These are phyloP conservation scores for Synergus gifuensis DNA, from an alignment of 2,888 invertebrate species.

Conservation along the genomic window DNA sequence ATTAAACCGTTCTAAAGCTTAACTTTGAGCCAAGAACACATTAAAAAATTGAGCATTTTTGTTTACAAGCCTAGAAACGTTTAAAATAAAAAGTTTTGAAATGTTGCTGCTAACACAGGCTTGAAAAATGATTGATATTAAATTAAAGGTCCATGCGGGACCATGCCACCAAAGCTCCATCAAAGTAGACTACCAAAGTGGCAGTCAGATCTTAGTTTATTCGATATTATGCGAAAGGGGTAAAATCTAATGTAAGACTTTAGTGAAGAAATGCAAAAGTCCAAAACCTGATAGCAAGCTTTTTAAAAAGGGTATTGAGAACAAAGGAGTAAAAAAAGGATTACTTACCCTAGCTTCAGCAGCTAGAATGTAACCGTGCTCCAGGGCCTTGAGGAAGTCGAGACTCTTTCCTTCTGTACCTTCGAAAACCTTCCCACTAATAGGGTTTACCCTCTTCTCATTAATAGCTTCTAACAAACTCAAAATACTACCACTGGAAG, in stretches of 20 bases:
- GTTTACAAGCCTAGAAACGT: no score
- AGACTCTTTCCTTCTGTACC: slow-evolving; percentile 81
- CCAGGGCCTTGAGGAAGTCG: slow-evolving; percentile 91
- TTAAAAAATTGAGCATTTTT: no score
- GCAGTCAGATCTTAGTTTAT: neutral
- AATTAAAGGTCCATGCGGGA: slow-evolving; percentile 67
- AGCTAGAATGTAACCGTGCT: slow-evolving; percentile 92
- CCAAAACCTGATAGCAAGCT: slow-evolving; percentile 69
- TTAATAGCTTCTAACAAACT: slow-evolving; percentile 88
- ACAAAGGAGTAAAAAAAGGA: slow-evolving; percentile 56
- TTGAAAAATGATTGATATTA: slow-evolving; percentile 45
- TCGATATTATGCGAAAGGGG: slow-evolving; percentile 37
- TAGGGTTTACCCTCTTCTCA: slow-evolving; percentile 86
- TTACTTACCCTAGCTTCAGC: slow-evolving; percentile 96
- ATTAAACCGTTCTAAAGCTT: no score
- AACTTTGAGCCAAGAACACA: no score
- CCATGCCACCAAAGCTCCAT: slow-evolving; percentile 69
- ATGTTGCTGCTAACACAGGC: neutral
- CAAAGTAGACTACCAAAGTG: slow-evolving; percentile 44
- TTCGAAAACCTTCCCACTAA: slow-evolving; percentile 85
- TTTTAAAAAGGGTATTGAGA: slow-evolving; percentile 56
- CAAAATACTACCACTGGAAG: slow-evolving; percentile 86
- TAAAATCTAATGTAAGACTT: slow-evolving; percentile 49
- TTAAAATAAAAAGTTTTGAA: neutral
- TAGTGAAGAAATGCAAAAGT: slow-evolving; percentile 62